Base-by-base conservation (phyloP, 2,113 vertebrate genomes). In the Takifugu flavidus region DNA sequence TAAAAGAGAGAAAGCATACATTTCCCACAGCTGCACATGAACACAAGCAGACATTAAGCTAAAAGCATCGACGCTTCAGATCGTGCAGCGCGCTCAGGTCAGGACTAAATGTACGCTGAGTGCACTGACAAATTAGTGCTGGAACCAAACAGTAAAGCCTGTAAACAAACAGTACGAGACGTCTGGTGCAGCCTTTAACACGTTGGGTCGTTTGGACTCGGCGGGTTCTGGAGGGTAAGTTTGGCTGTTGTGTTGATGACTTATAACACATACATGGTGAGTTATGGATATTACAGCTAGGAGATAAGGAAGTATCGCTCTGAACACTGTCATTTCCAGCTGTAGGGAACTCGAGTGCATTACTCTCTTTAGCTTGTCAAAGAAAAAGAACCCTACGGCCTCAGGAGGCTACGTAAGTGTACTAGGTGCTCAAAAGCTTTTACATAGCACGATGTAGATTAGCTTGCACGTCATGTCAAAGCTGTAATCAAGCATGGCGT, bases 331-430 rank as follows among this genome's bases (percentile, higher is more conserved):
- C 46, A 65, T 75, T 70, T 63, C 68, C 56, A 47, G 52, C 63
- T 56, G 44, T n/a, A 75, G n/a, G 54, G 75, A 77, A 80, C 45
- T 66, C 42, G 60, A 71, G 68, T 42, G 51, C 57, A 61, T 72
- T 75, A 70, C 55, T 64, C 71, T 72, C 74, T 85, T 60, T 51
- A 72, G 83, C 70, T 77, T 79, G 83, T 76, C 76, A 74, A 72
- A 74, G 78, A 70, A 75, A 73, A 56, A 84, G 62, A 57, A 75
- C 70, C 78, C 77, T 74, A 72, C 58, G 49, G 80, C 70, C 82
- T 76, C 82, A 20, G 76, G 79, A 80, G 83, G 69, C 70, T 78
- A 56, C 81, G 86, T 76, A 78, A 82, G 59, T 54, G 49, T 65
- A 39, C 61, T 65, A 73, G 60, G 68, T 72, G 68, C 77, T 78